Evolutionary conservation across 2,113 vertebrate genomes (phyloP).

Genomic region (Cyrtonyx montezumae): DNA sequence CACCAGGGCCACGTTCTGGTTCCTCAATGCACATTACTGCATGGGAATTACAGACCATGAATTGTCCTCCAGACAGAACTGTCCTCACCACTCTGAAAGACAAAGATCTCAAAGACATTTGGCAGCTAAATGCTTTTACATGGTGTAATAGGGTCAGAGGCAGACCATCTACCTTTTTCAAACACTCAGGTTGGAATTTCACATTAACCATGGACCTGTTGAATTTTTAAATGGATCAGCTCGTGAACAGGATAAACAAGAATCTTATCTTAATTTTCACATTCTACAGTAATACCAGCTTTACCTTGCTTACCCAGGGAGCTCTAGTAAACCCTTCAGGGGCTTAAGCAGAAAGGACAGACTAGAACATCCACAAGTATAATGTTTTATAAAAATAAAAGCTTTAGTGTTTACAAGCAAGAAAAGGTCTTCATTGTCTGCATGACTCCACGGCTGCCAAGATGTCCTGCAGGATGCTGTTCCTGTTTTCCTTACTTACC

Average conservation of each 20-base stretch:
- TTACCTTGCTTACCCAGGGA: neutral
- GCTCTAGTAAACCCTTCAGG: neutral
- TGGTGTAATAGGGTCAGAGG: neutral
- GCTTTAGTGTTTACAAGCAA: neutral
- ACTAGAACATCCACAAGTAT: neutral
- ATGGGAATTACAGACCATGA: neutral
- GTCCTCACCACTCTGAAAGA: neutral
- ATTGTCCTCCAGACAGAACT: neutral
- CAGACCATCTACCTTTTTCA: neutral
- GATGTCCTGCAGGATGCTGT: slow-evolving; percentile 83
- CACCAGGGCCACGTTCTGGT: neutral
- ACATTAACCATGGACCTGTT: neutral
- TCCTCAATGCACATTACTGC: neutral
- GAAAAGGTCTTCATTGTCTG: slow-evolving; percentile 64
- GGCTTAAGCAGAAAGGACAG: neutral
- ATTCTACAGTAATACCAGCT: neutral
- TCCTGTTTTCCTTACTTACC: slow-evolving; percentile 93
- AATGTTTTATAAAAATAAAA: slow-evolving; percentile 1
- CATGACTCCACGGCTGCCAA: slow-evolving; percentile 81
- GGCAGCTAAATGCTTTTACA: neutral
- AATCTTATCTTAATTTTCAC: neutral
- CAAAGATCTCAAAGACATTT: neutral
- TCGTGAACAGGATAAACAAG: neutral
- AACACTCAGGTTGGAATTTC: neutral
- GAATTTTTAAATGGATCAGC: neutral